phyloP scores from a whole-genome alignment of 2,113 vertebrate species.

The Antennarius striatus region DNA sequence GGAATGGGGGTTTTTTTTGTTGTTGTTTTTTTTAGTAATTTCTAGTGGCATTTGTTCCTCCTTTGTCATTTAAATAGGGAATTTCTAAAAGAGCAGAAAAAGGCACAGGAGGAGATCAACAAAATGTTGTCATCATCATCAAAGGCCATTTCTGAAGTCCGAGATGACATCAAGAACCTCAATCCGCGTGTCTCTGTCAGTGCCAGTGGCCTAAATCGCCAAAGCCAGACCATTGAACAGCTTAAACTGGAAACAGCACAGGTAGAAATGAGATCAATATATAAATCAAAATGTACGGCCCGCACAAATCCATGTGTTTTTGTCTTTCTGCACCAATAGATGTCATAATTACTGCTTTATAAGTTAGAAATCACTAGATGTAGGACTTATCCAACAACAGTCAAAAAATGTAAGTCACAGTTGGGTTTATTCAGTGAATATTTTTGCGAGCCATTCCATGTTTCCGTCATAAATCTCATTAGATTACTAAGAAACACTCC shows the following conservation, averaged over 20 bases:
- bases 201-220: conserved; percentile 93
- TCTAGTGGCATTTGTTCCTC: neutral
- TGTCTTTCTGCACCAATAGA: neutral
- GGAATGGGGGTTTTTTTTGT: neutral
- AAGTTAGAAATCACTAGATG: too few relatives aligned
- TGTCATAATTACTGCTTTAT: too few relatives aligned
- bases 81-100: conserved; percentile 99
- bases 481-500: too few relatives aligned
- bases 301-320: neutral
- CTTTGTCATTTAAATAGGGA: conserved; percentile 77
- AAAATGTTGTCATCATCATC: conserved; percentile 87
- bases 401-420: too few relatives aligned
- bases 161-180: conserved; percentile 95
- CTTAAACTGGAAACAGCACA: conserved; percentile 96
- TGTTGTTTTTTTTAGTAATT: neutral
- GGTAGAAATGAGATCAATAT: conserved; percentile 74
- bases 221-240: conserved; percentile 94
- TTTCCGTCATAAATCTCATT: too few relatives aligned
- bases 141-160: conserved; percentile 96
- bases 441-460: too few relatives aligned
- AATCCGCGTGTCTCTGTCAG: conserved; percentile 93
- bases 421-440: too few relatives aligned
- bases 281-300: too few relatives aligned
- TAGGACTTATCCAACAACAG: too few relatives aligned
- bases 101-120: conserved; percentile 97